Evolutionary conservation across 2,113 vertebrate species (phyloP), one percentile per base, ranked within the genome.

Genomic region (Geococcyx californianus): DNA sequence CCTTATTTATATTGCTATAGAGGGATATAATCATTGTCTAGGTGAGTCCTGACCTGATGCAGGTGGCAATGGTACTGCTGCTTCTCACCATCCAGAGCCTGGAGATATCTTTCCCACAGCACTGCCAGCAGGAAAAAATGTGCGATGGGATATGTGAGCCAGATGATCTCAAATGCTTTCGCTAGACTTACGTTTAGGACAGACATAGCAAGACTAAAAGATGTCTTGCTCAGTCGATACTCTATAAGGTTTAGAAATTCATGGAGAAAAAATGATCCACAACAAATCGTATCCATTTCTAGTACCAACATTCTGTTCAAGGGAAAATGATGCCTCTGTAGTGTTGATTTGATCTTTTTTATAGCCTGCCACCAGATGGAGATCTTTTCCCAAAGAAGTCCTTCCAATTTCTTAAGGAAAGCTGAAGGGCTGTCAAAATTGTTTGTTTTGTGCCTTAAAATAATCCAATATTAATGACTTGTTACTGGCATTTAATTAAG

Each of bases 321-420:
- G n/a, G 20, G 36, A 21, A 38, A n/a, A 42, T 4, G 42, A 1
- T 9, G 2, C 47, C 1, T 6, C 45, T 18, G 19, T 6, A 3
- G 36, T 8, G 34, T 33, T 13, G 59, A 63, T 17, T 24, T 34
- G 49, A 5, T 80, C 10, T 51, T 82, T 94, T 79, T 75, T 70
- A 31, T 19, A 75, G 77, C 36, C 49, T 86, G 66, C 97, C 97
- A 97, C 82, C 84, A 97, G 97, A 75, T 96, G 97, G 97, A 67
- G 97, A 69, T 93, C 75, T 97, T 93, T 93, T 97, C 94, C 90
- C 68, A 75, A 80, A 91, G 63, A 97, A 97, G 64, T 73, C 25
- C 25, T 19, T 60, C 11, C 16, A 16, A 5, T 36, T 60, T 66
- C 70, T 81, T 56, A 34, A 76, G 78, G 80, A 69, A 66, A 88